Conservation (phyloP, 2,888 invertebrate species). For the Tipula helvola region DNA sequence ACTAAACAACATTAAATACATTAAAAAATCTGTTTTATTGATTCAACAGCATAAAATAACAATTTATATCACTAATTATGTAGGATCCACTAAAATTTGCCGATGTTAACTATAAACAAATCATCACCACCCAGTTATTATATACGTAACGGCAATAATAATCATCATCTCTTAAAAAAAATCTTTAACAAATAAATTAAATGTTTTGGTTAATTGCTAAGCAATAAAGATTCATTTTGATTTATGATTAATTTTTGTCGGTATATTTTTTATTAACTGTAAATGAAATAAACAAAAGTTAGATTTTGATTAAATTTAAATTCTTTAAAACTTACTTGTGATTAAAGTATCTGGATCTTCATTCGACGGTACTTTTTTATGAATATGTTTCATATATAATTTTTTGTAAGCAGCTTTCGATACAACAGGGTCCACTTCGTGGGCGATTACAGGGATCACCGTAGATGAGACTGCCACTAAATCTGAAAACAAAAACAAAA, state of each 20-base stretch:
- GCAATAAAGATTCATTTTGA: not conserved
- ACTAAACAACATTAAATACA: not conserved
- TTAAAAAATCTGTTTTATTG: not conserved
- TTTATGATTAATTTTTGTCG: not conserved
- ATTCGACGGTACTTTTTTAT: constrained; percentile 28
- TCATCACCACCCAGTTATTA: not conserved
- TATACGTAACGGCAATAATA: not conserved
- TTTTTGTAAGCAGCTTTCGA: constrained; percentile 34
- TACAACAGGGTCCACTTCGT: constrained; percentile 44
- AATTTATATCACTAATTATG: not conserved
- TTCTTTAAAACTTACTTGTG: constrained; percentile 23
- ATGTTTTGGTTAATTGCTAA: not conserved
- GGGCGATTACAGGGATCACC: constrained; percentile 48
- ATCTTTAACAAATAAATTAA: not conserved
- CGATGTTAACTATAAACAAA: not conserved
- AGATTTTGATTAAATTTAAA: not conserved
- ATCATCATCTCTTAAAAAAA: not conserved
- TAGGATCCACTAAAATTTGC: not conserved
- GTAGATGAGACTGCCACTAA: constrained; percentile 53
- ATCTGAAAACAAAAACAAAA: constrained; percentile 32
- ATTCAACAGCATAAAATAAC: not conserved
- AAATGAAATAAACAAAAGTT: not conserved
- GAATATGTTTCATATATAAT: constrained; percentile 31
- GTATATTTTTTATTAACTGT: not conserved
- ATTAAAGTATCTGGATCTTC: constrained; percentile 30